A percentile compares a stretch with the other conserved stretches of the same genome.
Conservation (phyloP, 2,113 vertebrate species). For the Sorex araneus region DNA sequence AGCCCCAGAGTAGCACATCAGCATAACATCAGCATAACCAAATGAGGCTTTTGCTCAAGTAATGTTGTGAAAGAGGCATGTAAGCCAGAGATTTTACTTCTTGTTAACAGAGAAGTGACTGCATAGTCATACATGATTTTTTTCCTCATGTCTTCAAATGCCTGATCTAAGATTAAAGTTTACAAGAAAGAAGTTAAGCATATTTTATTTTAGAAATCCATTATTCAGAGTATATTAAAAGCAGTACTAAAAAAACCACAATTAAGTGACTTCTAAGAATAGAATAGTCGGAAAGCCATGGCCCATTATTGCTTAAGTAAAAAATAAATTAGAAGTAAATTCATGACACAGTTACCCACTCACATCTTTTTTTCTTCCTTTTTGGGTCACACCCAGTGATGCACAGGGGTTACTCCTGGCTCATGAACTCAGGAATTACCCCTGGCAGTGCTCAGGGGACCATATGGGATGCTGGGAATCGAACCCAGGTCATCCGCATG, state of each 20-base stretch:
- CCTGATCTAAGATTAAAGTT: conserved; percentile 36
- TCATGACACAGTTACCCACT: background rate
- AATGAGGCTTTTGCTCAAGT: background rate
- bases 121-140: background rate
- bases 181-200: background rate
- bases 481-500: too few species aligned
- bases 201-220: conserved; percentile 16
- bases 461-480: too few species aligned
- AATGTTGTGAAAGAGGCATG: background rate
- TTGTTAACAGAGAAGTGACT: background rate
- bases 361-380: too few species aligned
- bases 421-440: too few species aligned
- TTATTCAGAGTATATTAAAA: background rate
- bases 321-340: conserved; percentile 10
- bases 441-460: too few species aligned
- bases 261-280: background rate
- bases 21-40: conserved; percentile 46
- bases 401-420: too few species aligned
- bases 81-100: background rate
- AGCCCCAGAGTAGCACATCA: background rate
- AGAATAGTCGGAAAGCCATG: conserved; percentile 12
- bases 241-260: background rate
- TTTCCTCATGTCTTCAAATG: conserved; percentile 10
- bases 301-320: background rate
- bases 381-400: too few species aligned